A percentile compares a stretch with the other conserved stretches of the same genome.
phyloP scores from a whole-genome alignment of 2,888 invertebrate genomes.

The Acrocera orbiculus region DNA sequence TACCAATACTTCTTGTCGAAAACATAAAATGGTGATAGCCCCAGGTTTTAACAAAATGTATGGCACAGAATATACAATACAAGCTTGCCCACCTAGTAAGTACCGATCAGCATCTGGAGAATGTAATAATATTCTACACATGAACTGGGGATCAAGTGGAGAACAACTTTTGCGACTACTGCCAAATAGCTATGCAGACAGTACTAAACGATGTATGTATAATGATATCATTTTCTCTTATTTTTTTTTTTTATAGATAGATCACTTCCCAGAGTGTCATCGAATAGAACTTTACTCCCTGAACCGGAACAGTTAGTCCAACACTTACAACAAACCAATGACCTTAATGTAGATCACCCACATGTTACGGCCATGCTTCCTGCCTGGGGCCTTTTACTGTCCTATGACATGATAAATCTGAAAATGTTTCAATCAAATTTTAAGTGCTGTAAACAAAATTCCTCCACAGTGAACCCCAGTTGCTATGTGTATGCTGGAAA shows the following conservation, averaged over 20 bases:
- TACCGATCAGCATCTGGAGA: constrained; percentile 65
- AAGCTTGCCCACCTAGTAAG: constrained; percentile 63
- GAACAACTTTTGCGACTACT: constrained; percentile 58
- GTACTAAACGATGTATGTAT: constrained; percentile 8
- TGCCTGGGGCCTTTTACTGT: constrained; percentile 68
- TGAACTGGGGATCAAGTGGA: constrained; percentile 67
- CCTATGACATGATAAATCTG: too few relatives aligned
- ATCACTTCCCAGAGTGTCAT: constrained; percentile 32
- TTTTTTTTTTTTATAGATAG: constrained; percentile 9
- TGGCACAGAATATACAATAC: constrained; percentile 17
- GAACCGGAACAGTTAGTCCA: constrained; percentile 41
- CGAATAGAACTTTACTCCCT: constrained; percentile 40
- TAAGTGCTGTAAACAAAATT: too few relatives aligned
- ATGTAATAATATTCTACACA: constrained; percentile 76
- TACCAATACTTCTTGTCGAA: too few relatives aligned
- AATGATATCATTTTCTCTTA: neutral
- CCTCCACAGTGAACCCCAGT: constrained; percentile 17
- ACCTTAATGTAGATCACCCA: constrained; percentile 40
- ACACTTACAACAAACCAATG: constrained; percentile 37
- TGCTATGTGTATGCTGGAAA: constrained; percentile 35
- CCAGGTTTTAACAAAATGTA: too few relatives aligned
- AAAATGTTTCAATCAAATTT: too few relatives aligned
- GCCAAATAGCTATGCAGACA: constrained; percentile 51
- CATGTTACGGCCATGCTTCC: constrained; percentile 61
- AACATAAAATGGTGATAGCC: too few relatives aligned